Evolutionary conservation across 2,113 vertebrate genomes (phyloP), one percentile per base, ranked within the genome.

Genomic region (Lasiurus cinereus): DNA sequence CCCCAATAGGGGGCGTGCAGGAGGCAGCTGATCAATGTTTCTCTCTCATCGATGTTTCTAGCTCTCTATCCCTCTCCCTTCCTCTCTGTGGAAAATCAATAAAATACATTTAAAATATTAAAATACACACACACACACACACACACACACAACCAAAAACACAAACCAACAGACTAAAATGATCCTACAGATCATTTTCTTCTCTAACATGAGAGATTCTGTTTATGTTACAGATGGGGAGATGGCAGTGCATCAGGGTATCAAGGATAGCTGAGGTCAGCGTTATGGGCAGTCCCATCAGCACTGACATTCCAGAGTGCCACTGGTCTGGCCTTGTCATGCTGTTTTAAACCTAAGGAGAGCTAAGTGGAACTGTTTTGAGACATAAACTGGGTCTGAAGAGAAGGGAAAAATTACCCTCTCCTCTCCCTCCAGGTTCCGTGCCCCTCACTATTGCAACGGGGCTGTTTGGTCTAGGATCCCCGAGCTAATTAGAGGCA

Each of bases 401-500:
- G 39, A 66, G 87, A 46, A 16, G 12, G 16, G 36, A 74, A 90
- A 84, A 69, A 10, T 27, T 10, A 2, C 70, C 13, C 72, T 2
- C 0, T 56, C 50, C 83, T 82, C 16, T 43, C 4, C 48, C 74
- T 76, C 6, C 27, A 39, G 27, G 36, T 64, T 52, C 36, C 39
- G 18, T 5, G 52, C 27, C 64, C 62, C 1, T 5, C 3, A 33
- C 43, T 72, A 77, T 67, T 85, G 62, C 0, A 1, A 67, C 0
- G 31, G 50, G 73, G 14, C 66, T 59, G 0, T 84, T 90, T 93
- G 89, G 52, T 31, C 56, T 22, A 62, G 62, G 62, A 59, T 95
- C 54, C 50, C 22, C 78, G 36, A 84, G 10, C 18, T 85, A 85
- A 95, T 94, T 78, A 88, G 36, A 93, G 52, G 59, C 14, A 64